Evolutionary conservation across 37 sponge, comb jelly and placozoan species (phyloP).

Genomic region (Axinella damicornis): DNA sequence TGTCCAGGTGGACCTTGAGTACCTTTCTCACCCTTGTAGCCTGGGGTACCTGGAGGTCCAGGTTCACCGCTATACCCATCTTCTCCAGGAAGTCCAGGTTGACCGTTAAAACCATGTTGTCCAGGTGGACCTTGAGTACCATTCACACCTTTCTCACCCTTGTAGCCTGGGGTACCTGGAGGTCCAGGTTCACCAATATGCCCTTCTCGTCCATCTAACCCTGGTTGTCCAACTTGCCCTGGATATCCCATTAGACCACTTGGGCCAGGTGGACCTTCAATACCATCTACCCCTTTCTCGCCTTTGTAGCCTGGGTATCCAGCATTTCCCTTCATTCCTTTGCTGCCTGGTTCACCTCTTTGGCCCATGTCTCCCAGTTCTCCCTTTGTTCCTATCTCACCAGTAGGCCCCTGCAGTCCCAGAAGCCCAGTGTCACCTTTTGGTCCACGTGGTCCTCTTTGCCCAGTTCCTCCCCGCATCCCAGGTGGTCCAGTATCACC

Average conservation of each 20-base stretch:
- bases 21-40: no score
- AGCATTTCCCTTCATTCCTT: neutral
- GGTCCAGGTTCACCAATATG: neutral
- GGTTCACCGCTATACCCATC: no score
- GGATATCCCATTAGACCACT: neutral
- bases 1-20: no score
- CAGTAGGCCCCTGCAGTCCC: neutral
- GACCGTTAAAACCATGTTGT: no score
- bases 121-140: no score
- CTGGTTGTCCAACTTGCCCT: neutral
- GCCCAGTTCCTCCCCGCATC: neutral
- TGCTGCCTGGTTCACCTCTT: neutral
- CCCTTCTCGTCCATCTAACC: neutral
- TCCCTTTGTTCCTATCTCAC: neutral
- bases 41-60: no score
- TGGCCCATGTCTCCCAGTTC: neutral
- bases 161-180: no score
- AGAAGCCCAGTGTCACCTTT: no score
- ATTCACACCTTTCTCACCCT: no score
- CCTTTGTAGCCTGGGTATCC: no score
- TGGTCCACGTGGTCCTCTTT: neutral
- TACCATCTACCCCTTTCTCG: neutral
- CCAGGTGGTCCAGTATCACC: neutral
- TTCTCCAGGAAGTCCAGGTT: no score
- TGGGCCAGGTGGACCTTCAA: neutral